These are phyloP conservation scores for Epistrophe eligans DNA, from an alignment of 2,888 invertebrate species.

Conservation along the genomic window DNA sequence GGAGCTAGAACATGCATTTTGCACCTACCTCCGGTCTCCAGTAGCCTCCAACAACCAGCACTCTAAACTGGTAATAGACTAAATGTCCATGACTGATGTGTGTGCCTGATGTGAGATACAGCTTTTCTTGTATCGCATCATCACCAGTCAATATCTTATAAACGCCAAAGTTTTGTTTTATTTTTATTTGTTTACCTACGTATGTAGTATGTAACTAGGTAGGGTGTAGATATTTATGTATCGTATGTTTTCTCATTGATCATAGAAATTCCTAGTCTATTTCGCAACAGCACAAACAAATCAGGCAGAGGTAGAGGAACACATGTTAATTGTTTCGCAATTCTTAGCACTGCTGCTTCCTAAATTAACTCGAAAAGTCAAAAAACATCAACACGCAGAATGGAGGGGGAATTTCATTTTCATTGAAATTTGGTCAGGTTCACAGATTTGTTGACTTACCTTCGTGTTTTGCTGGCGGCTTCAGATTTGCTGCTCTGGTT, in stretches of 20 bases:
- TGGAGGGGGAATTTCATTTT: conserved; percentile 14
- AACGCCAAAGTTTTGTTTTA: conserved; percentile 30
- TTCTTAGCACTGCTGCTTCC: background rate
- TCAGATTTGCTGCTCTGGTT: conserved; percentile 1
- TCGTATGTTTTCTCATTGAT: conserved; percentile 29
- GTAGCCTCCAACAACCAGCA: background rate
- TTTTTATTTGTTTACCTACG: conserved; percentile 29
- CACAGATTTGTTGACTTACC: conserved; percentile 52
- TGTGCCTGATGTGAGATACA: conserved; percentile 4
- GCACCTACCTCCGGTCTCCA: conserved; percentile 36
- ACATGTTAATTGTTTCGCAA: conserved; percentile 73
- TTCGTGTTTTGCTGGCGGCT: conserved; percentile 32
- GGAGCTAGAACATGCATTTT: conserved; percentile 24
- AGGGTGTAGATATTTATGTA: background rate
- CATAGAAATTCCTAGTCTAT: conserved; percentile 48
- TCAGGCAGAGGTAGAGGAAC: conserved; percentile 27
- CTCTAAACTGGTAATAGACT: conserved; percentile 11
- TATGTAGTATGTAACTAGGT: background rate
- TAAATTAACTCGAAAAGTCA: background rate
- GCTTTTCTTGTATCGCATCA: conserved; percentile 22
- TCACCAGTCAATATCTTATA: conserved; percentile 41
- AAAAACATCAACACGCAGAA: background rate
- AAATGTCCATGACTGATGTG: conserved; percentile 39
- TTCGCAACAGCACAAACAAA: conserved; percentile 53
- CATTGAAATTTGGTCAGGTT: conserved; percentile 51